Conservation (phyloP, 2,888 invertebrate genomes). For the Molorchus minor region DNA sequence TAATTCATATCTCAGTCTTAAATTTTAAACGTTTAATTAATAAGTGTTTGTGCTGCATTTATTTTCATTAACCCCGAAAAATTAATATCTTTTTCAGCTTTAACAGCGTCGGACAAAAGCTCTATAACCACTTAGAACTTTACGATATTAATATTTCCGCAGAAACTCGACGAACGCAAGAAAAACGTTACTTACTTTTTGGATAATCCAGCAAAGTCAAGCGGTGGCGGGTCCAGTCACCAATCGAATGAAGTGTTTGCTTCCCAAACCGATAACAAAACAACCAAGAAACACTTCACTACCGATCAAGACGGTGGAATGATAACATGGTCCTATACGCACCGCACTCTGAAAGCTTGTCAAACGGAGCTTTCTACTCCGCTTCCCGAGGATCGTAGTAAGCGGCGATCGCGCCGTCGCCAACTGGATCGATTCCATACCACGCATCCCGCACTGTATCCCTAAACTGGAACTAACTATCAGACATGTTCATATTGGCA, state of each 20-base stretch:
- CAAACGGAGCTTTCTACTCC: conserved; percentile 46
- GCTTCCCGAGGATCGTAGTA: conserved; percentile 45
- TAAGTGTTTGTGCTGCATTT: too few species aligned
- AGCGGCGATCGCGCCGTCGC: conserved; percentile 49
- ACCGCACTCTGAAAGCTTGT: conserved; percentile 49
- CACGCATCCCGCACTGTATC: conserved; percentile 53
- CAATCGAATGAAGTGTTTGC: conserved; percentile 16
- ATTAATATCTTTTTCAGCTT: too few species aligned
- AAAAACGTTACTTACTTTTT: conserved; percentile 13
- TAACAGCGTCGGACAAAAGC: too few species aligned
- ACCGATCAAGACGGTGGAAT: conserved; percentile 32
- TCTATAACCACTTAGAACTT: not conserved
- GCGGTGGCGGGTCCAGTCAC: conserved; percentile 13
- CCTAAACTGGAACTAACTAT: conserved; percentile 42
- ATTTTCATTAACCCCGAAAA: too few species aligned
- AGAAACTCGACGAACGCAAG: not conserved
- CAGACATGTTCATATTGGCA: conserved; percentile 45
- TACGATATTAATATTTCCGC: not conserved
- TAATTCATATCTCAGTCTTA: too few species aligned
- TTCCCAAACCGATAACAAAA: conserved; percentile 1
- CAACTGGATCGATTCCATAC: conserved; percentile 54
- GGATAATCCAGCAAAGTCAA: not conserved
- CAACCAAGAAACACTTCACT: conserved; percentile 29
- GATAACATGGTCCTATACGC: conserved; percentile 40
- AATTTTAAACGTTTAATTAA: too few species aligned